These are phyloP conservation scores for Manis crassicaudata DNA, from an alignment of 2,797 vertebrate species.

Conservation along the genomic window DNA sequence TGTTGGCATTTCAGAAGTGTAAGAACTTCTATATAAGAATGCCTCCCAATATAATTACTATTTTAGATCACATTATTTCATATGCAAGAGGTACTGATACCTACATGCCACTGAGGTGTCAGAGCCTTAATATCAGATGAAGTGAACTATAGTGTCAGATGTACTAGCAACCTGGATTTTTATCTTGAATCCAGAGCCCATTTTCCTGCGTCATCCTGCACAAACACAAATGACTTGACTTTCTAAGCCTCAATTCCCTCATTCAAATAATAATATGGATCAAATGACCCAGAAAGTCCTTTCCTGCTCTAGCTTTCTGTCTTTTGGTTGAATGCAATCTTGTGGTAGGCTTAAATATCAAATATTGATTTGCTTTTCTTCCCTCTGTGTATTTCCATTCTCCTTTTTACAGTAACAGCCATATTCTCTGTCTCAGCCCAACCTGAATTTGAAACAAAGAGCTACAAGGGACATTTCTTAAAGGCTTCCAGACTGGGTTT, in stretches of 20 bases:
- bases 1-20: constrained; percentile 11
- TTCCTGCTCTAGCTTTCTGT: background rate
- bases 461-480: background rate
- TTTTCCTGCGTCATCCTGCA: background rate
- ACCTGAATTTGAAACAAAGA: background rate
- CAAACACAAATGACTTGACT: background rate
- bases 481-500: background rate
- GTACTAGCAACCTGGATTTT: background rate
- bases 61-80: background rate
- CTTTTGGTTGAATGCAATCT: background rate
- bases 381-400: background rate
- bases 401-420: background rate
- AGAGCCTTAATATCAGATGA: background rate
- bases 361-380: background rate
- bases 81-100: background rate
- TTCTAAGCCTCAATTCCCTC: background rate
- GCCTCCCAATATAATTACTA: background rate
- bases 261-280: background rate
- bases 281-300: background rate
- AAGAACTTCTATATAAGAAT: background rate
- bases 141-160: background rate
- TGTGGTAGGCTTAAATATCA: background rate
- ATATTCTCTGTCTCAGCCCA: background rate
- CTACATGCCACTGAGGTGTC: background rate
- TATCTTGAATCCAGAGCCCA: background rate